Evolutionary conservation across 2,113 vertebrate genomes (phyloP).

Genomic region (Vulpes ferrilata): DNA sequence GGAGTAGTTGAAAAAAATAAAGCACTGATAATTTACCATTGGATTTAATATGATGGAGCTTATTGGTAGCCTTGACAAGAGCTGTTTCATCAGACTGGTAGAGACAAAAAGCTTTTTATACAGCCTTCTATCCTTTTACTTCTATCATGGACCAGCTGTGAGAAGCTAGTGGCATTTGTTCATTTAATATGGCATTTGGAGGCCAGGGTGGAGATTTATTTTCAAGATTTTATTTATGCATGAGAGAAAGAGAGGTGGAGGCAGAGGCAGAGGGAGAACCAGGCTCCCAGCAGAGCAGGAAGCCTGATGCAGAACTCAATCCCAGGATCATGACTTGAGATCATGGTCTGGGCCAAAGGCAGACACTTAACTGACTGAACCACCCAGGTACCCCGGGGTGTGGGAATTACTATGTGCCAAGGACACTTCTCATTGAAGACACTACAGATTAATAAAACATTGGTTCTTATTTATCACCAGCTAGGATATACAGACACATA

Average conservation of each 20-base stretch:
- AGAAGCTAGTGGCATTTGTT: not conserved
- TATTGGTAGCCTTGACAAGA: not conserved
- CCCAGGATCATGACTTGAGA: too few relatives aligned
- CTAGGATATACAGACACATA: not conserved
- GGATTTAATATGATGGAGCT: not conserved
- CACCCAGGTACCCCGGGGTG: not conserved
- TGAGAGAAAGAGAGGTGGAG: too few relatives aligned
- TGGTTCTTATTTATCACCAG: not conserved
- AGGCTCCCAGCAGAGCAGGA: too few relatives aligned
- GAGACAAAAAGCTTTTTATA: not conserved
- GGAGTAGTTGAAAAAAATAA: not conserved
- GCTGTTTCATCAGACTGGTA: not conserved
- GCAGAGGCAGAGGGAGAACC: too few relatives aligned
- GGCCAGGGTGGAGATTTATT: too few relatives aligned
- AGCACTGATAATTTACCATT: not conserved
- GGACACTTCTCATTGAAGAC: not conserved
- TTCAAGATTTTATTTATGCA: too few relatives aligned
- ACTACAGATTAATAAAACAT: not conserved
- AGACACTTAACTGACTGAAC: too few relatives aligned
- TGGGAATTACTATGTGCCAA: not conserved
- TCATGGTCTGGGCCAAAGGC: too few relatives aligned
- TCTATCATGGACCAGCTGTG: not conserved
- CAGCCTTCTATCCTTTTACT: not conserved
- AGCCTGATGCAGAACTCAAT: too few relatives aligned
- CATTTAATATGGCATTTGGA: not conserved